A percentile compares a stretch with the other conserved stretches of the same genome.
phyloP scores from a whole-genome alignment of 2,113 vertebrate genomes.

The Anser brachyrhynchus region DNA sequence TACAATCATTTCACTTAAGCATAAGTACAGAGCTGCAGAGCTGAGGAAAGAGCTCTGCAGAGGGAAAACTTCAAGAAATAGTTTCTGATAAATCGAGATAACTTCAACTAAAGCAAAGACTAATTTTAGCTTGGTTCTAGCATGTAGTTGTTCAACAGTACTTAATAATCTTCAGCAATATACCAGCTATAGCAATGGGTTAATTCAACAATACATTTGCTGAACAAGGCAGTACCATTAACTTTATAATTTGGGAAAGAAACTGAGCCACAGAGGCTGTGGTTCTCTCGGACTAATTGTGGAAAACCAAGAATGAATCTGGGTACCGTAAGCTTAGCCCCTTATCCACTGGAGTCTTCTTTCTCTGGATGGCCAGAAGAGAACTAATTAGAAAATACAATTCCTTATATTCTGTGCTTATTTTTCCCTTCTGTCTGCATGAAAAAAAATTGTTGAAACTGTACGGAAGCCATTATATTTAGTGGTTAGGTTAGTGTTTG shows the following conservation, averaged over 20 bases:
- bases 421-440: background rate
- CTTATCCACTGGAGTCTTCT: background rate
- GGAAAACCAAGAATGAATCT: background rate
- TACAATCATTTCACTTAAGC: conserved; percentile 54
- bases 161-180: background rate
- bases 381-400: background rate
- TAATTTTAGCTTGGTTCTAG: background rate
- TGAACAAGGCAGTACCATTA: background rate
- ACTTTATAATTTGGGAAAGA: background rate
- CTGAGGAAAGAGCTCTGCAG: background rate
- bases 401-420: background rate
- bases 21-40: conserved; percentile 6
- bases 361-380: background rate
- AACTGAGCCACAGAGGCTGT: background rate
- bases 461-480: background rate
- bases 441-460: background rate
- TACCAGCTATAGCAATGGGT: background rate
- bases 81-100: background rate
- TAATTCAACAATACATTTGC: background rate
- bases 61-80: conserved; percentile 28
- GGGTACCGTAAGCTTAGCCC: background rate
- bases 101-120: conserved; percentile 1
- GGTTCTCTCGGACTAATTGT: background rate
- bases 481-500: background rate
- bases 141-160: background rate